Evolutionary conservation across 2,888 invertebrate species (phyloP).

Genomic region (Portevinia maculata): DNA sequence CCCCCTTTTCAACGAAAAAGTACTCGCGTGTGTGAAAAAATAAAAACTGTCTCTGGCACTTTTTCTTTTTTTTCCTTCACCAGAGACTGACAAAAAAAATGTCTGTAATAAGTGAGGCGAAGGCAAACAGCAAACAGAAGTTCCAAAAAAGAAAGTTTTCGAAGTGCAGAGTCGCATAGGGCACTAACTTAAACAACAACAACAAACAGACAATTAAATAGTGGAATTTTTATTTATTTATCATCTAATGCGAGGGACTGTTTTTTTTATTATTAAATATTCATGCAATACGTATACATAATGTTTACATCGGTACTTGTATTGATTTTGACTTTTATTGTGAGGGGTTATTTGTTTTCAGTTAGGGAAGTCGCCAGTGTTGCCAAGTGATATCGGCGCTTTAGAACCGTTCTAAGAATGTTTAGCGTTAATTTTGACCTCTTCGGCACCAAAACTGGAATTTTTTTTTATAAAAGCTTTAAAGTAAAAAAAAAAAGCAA

Average conservation of each 20-base stretch:
- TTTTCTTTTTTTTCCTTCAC: neutral
- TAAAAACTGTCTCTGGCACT: conserved; percentile 34
- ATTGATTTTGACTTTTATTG: no score
- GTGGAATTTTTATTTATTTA: conserved; percentile 31
- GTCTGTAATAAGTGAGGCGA: conserved; percentile 45
- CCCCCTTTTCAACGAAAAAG: neutral
- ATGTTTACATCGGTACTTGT: conserved; percentile 6
- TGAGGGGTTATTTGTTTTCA: no score
- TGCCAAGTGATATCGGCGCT: no score
- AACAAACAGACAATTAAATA: conserved; percentile 1
- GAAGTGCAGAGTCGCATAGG: conserved; percentile 3
- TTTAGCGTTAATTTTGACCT: no score
- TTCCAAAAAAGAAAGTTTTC: conserved; percentile 50
- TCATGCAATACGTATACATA: neutral
- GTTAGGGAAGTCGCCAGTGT: no score
- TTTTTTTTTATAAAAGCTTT: no score
- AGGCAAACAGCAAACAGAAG: conserved; percentile 17
- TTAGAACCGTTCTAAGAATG: no score
- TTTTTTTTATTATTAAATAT: neutral
- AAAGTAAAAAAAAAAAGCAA: no score
- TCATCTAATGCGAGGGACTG: conserved; percentile 19
- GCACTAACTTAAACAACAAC: neutral
- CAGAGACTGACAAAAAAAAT: conserved; percentile 5
- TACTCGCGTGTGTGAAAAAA: conserved; percentile 50
- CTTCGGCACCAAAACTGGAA: no score